These are phyloP conservation scores for Arizona elegans DNA, from an alignment of 2,113 vertebrate species.

Conservation along the genomic window DNA sequence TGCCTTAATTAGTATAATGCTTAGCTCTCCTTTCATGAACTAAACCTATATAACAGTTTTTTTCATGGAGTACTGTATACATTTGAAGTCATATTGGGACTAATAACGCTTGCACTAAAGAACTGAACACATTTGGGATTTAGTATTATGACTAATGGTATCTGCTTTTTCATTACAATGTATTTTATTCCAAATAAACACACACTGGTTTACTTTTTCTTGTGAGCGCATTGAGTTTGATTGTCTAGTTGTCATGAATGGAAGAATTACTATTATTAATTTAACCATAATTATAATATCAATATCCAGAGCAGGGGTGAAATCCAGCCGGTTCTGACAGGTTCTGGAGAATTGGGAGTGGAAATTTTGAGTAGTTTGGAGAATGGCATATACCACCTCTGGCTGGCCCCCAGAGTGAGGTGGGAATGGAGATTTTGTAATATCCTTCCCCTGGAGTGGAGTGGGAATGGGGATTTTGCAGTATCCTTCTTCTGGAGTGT, in stretches of 20 bases:
- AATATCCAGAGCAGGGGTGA: too few species aligned
- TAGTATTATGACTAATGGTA: background rate
- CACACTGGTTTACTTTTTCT: background rate
- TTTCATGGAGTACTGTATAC: background rate
- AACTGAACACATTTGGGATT: background rate
- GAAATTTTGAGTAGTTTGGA: too few species aligned
- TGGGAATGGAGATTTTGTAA: too few species aligned
- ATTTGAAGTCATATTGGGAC: background rate
- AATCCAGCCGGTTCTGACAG: too few species aligned
- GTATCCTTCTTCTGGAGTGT: too few species aligned
- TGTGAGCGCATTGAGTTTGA: background rate
- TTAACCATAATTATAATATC: constrained; percentile 43
- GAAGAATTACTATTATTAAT: constrained; percentile 24
- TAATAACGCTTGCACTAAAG: background rate
- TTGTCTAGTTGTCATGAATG: background rate
- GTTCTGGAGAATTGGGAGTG: too few species aligned
- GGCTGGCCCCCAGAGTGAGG: too few species aligned
- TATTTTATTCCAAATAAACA: background rate
- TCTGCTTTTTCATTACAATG: background rate
- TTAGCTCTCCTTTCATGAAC: background rate
- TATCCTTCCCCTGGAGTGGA: too few species aligned
- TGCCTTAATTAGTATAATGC: background rate
- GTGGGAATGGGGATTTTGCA: too few species aligned
- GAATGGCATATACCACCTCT: too few species aligned
- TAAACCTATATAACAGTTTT: background rate